Evolutionary conservation across 2,888 invertebrate genomes (phyloP), one percentile per base, ranked within the genome.

Genomic region (Rhingia rostrata): DNA sequence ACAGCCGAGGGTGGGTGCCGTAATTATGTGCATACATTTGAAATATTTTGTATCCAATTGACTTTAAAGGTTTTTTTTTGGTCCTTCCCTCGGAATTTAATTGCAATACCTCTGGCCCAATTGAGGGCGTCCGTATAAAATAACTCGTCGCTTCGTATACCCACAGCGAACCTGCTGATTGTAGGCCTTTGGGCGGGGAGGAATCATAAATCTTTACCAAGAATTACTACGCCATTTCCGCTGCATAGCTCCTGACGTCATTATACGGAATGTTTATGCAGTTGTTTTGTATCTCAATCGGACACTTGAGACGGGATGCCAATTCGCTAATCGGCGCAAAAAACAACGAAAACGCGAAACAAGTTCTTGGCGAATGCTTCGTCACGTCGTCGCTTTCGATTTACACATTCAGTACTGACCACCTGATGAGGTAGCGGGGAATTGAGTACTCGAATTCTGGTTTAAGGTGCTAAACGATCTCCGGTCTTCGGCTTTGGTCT

Each of bases 401-500:
- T 43, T 43, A 43, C 6, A 12, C 9, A 6, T n/a, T 22, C 6
- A 53, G 53, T n/a, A 5, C 10, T 22, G 61, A 63, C 78, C 77
- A 83, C 82, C 78, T 78, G 78, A 78, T 67, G 60, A 35, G 54
- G 67, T 54, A 77, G 43, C 66, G 49, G 72, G 54, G 58, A 73
- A 74, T 79, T 69, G 79, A 79, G 73, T 74, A 79, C 79, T 74
- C 63, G 69, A 79, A 74, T 63, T 79, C 83, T 58, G 79, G 83
- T 83, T 83, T 64, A 45, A 79, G 69, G 79, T 79, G 83, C 73
- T 73, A 83, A 83, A 79, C 49, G 72, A 49, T 54, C 56, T 77
- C 60, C 75, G 45, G 45, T 14, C 32, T 54, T 54, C 47, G 22
- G 22, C 22, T 80, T 58, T 72, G 61, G 43, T 66, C 12, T 43